These are phyloP conservation scores for Catharus bicknelli DNA, from an alignment of 2,113 vertebrate species.

Conservation along the genomic window DNA sequence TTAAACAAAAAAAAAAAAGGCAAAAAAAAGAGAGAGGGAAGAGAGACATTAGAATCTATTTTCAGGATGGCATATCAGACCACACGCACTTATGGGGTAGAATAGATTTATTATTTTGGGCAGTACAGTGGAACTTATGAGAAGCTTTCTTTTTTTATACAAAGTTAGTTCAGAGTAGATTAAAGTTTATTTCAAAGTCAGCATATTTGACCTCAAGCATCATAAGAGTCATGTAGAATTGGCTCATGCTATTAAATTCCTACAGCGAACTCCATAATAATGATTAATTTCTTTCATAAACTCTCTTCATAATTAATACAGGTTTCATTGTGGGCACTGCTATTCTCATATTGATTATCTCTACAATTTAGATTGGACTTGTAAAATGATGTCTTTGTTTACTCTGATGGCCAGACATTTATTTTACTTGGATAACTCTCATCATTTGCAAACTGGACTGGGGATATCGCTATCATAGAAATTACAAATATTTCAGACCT, in stretches of 20 bases:
- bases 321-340: conserved; percentile 72
- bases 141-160: conserved; percentile 69
- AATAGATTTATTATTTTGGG: conserved; percentile 66
- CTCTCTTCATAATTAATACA: conserved; percentile 74
- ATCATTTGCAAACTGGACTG: conserved; percentile 43
- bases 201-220: conserved; percentile 67
- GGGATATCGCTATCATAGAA: conserved; percentile 54
- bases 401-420: conserved; percentile 63
- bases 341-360: conserved; percentile 74
- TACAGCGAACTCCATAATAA: conserved; percentile 66
- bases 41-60: conserved; percentile 31
- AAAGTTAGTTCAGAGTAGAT: conserved; percentile 59
- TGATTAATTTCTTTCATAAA: conserved; percentile 75
- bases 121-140: conserved; percentile 58
- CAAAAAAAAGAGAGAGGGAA: not conserved
- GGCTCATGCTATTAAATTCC: conserved; percentile 68
- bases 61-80: conserved; percentile 56
- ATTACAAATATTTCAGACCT: conserved; percentile 53
- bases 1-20: not conserved
- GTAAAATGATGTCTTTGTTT: conserved; percentile 71
- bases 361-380: conserved; percentile 65
- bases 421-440: conserved; percentile 64
- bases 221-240: conserved; percentile 61
- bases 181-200: conserved; percentile 72
- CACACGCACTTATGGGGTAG: conserved; percentile 35